These are phyloP conservation scores for Loripinus fragilis DNA, from an alignment of 2,888 invertebrate species.

Conservation along the genomic window DNA sequence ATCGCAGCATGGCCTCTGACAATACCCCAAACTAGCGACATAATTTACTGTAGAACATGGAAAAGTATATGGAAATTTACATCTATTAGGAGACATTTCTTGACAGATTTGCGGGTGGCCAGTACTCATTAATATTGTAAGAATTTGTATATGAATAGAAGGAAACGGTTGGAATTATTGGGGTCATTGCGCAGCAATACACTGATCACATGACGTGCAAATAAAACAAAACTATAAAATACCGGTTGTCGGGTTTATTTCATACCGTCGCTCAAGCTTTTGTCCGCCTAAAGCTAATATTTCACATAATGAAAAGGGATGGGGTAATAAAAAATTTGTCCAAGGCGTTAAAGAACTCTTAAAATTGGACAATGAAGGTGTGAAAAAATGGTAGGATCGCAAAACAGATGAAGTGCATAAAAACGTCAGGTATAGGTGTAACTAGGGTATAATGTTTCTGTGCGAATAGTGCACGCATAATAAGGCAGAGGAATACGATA, in stretches of 20 bases:
- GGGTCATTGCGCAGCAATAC: constrained; percentile 48
- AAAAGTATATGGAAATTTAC: constrained; percentile 53
- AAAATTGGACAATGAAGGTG: constrained; percentile 42
- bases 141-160: constrained; percentile 57
- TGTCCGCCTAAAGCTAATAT: constrained; percentile 53
- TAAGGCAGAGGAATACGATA: neutral
- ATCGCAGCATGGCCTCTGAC: neutral
- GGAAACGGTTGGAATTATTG: constrained; percentile 34
- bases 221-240: constrained; percentile 60
- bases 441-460: constrained; percentile 1
- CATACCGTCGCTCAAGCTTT: constrained; percentile 42
- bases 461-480: neutral
- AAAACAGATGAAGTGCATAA: constrained; percentile 1
- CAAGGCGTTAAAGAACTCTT: constrained; percentile 53
- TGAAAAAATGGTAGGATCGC: constrained; percentile 6
- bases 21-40: constrained; percentile 8
- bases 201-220: constrained; percentile 34
- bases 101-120: constrained; percentile 57
- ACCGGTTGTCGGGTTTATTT: constrained; percentile 54
- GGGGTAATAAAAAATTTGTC: constrained; percentile 45
- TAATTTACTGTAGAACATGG: constrained; percentile 37
- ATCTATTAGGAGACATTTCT: constrained; percentile 51
- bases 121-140: constrained; percentile 51
- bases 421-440: constrained; percentile 14
- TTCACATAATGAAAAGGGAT: constrained; percentile 55